Percentiles rank a stretch among this genome's conserved stretches.
Conservation (phyloP, 2,888 invertebrate species). For the Listrodromus nycthemerus region DNA sequence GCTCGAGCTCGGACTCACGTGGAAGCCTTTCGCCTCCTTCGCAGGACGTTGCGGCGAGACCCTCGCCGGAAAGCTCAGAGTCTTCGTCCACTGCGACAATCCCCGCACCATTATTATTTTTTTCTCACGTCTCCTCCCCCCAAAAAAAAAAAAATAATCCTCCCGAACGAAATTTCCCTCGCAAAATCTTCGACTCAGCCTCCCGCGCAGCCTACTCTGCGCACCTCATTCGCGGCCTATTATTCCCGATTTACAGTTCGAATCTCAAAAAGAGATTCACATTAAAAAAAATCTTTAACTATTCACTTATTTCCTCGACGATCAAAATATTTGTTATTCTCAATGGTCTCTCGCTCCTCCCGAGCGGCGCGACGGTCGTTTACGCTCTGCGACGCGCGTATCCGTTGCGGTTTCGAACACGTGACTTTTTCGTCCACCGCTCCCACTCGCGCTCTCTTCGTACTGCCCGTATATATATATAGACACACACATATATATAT, state of each 20-base stretch:
- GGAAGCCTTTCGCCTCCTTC: conserved; percentile 87
- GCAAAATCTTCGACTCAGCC: not conserved
- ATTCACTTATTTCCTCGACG: not conserved
- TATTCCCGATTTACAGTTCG: conserved; percentile 41
- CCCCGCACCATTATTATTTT: conserved; percentile 97
- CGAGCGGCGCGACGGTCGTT: not conserved
- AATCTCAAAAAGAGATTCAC: conserved; percentile 38
- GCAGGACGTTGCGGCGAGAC: conserved; percentile 92
- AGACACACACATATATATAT: too few species aligned
- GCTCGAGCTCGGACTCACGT: conserved; percentile 85
- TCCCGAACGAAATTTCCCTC: not conserved
- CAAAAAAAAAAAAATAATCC: conserved; percentile 8
- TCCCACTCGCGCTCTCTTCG: not conserved
- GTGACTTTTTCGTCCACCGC: not conserved
- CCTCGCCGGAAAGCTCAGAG: conserved; percentile 94
- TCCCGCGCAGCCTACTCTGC: conserved; percentile 17
- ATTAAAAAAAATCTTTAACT: not conserved
- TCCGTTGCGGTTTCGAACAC: conserved; percentile 33
- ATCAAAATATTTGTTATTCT: not conserved
- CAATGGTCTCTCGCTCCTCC: not conserved
- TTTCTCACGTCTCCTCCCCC: conserved; percentile 75
- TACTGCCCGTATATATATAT: not conserved
- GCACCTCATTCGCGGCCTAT: conserved; percentile 29
- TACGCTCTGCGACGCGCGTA: conserved; percentile 61
- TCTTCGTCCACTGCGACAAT: conserved; percentile 96